phyloP scores from a whole-genome alignment of 2,113 vertebrate species.

The Martes martes region DNA sequence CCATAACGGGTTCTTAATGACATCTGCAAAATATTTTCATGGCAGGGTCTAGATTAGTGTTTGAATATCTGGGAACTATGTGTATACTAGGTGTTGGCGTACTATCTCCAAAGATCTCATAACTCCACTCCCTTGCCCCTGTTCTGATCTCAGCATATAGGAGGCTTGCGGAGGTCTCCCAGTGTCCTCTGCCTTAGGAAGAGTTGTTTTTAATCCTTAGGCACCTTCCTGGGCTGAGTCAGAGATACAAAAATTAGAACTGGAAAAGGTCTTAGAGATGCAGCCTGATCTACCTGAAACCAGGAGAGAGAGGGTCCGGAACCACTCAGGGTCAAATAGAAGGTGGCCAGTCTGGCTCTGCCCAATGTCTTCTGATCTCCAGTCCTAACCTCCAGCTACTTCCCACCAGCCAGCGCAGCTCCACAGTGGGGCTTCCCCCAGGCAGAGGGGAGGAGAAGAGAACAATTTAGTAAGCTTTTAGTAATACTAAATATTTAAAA shows the following conservation, averaged over 20 bases:
- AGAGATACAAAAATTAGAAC: not conserved
- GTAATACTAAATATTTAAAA: not conserved
- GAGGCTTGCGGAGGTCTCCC: too few species aligned
- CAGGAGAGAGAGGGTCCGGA: not conserved
- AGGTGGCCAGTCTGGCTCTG: rapidly evolving
- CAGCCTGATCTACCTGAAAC: not conserved
- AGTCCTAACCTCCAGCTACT: not conserved
- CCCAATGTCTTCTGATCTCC: not conserved
- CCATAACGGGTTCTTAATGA: not conserved
- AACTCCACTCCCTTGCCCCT: too few species aligned
- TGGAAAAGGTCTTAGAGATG: not conserved
- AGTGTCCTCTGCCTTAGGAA: not conserved
- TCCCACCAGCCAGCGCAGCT: not conserved
- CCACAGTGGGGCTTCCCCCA: not conserved
- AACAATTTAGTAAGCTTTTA: not conserved
- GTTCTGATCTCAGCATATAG: not conserved
- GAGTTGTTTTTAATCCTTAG: not conserved
- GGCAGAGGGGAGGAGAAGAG: not conserved
- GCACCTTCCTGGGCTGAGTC: not conserved
- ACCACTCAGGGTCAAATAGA: not conserved
- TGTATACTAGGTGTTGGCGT: rapidly evolving
- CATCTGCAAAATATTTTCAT: not conserved
- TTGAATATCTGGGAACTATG: not conserved
- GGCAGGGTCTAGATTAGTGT: not conserved
- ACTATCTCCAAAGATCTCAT: not conserved